phyloP scores from a whole-genome alignment of 2,797 vertebrate species.

The Gymnoscopelus braueri region DNA sequence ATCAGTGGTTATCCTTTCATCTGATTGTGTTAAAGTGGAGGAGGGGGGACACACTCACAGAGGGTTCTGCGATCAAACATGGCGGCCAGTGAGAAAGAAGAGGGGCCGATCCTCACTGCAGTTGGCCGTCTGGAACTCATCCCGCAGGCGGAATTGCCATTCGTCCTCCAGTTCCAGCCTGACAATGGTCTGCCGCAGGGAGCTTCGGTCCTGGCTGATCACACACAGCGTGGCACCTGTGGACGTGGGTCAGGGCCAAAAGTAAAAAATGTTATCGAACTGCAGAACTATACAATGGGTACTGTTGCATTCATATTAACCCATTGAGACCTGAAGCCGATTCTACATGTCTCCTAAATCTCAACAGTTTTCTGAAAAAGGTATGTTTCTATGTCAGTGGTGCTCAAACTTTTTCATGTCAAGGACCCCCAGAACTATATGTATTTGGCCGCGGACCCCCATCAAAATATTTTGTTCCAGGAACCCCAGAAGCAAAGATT shows the following conservation, averaged over 20 bases:
- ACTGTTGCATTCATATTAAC: background rate
- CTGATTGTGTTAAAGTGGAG: constrained; percentile 33
- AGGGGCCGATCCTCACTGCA: constrained; percentile 94
- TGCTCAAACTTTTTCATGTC: too few species aligned
- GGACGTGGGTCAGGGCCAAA: constrained; percentile 3
- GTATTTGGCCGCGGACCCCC: too few species aligned
- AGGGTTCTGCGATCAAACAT: constrained; percentile 78
- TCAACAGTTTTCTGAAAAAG: too few species aligned
- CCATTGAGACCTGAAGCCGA: too few species aligned
- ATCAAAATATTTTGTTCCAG: too few species aligned
- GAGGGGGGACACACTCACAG: background rate
- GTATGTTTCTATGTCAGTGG: too few species aligned
- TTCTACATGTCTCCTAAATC: too few species aligned
- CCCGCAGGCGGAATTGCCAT: constrained; percentile 97
- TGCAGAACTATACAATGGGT: background rate
- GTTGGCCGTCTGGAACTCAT: constrained; percentile 98
- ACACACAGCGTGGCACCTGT: constrained; percentile 97
- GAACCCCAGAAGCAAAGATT: too few species aligned
- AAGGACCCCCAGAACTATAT: too few species aligned
- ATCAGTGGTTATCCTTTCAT: constrained; percentile 17
- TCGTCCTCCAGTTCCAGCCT: constrained; percentile 95
- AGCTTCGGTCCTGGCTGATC: constrained; percentile 97
- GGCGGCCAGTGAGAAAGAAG: constrained; percentile 95
- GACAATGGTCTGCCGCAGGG: constrained; percentile 95
- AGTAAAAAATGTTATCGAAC: background rate